A percentile compares a stretch with the other conserved stretches of the same genome.
These are phyloP conservation scores for Bombyx mandarina DNA, from an alignment of 1,140 invertebrate genomes.

Conservation along the genomic window DNA sequence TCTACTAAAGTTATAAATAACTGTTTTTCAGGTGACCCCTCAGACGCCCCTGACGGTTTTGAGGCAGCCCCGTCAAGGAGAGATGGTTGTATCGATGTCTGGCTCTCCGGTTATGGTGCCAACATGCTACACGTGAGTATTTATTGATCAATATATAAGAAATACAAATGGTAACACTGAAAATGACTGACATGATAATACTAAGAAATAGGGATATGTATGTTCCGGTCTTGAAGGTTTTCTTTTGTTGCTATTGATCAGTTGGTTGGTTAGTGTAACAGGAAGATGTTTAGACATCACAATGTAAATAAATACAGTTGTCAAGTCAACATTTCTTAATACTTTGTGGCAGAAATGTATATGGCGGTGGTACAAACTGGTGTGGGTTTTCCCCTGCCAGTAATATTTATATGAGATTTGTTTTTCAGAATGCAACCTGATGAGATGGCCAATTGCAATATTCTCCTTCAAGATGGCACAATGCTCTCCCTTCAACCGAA, in stretches of 20 bases:
- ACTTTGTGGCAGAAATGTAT: too few relatives aligned
- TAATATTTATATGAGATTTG: neutral
- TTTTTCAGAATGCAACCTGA: slow-evolving; percentile 55
- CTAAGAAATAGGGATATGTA: too few relatives aligned
- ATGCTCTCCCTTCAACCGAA: slow-evolving; percentile 74
- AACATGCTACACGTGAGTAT: slow-evolving; percentile 40
- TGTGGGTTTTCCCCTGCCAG: too few relatives aligned
- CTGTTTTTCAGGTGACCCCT: slow-evolving; percentile 62
- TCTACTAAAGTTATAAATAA: neutral
- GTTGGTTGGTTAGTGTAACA: too few relatives aligned
- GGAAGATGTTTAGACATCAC: too few relatives aligned
- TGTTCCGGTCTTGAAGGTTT: too few relatives aligned
- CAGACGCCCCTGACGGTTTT: slow-evolving; percentile 74
- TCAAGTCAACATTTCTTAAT: too few relatives aligned
- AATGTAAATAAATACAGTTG: too few relatives aligned
- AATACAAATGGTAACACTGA: too few relatives aligned
- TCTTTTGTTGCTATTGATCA: too few relatives aligned
- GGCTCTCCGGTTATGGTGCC: slow-evolving; percentile 76
- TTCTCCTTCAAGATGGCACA: slow-evolving; percentile 73
- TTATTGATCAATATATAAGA: neutral
- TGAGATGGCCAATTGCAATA: slow-evolving; percentile 74
- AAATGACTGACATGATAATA: too few relatives aligned
- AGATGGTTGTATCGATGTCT: slow-evolving; percentile 77
- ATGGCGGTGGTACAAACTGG: too few relatives aligned
- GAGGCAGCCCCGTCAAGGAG: slow-evolving; percentile 74